These are phyloP conservation scores for Siniperca chuatsi DNA, from an alignment of 2,113 vertebrate species.

Conservation along the genomic window DNA sequence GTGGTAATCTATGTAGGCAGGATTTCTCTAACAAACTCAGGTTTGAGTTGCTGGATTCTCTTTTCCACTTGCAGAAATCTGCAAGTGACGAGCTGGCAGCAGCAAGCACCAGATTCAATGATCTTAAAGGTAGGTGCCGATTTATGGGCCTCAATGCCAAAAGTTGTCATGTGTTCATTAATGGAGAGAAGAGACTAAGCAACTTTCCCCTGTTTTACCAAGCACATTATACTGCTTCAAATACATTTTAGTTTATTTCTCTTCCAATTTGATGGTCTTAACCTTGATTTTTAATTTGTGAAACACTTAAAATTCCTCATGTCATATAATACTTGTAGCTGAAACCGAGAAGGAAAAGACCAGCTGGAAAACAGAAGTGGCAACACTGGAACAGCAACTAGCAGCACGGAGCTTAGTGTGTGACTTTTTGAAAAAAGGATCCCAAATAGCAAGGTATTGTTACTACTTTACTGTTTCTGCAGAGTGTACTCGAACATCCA, in stretches of 20 bases:
- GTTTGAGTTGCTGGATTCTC: constrained; percentile 22
- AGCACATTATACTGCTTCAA: not conserved
- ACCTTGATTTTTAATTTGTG: not conserved
- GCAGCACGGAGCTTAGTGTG: constrained; percentile 65
- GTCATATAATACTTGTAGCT: constrained; percentile 54
- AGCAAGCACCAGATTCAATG: not conserved
- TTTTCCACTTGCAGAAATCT: constrained; percentile 64
- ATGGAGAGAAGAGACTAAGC: not conserved
- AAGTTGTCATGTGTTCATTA: not conserved
- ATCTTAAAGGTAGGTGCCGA: constrained; percentile 59
- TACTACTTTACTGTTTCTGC: not conserved
- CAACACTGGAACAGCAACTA: constrained; percentile 48
- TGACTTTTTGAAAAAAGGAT: constrained; percentile 56
- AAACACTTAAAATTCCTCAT: not conserved
- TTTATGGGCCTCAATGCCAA: not conserved
- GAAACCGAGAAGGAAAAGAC: constrained; percentile 29
- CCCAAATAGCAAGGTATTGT: constrained; percentile 53
- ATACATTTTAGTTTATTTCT: not conserved
- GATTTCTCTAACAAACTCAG: not conserved
- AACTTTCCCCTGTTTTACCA: too few relatives aligned
- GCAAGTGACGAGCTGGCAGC: not conserved
- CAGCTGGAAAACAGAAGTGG: constrained; percentile 44
- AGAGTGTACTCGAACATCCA: not conserved
- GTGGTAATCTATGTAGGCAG: not conserved
- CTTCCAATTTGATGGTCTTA: not conserved